Evolutionary conservation across 2,113 vertebrate genomes (phyloP).

Genomic region (Murina feae): DNA sequence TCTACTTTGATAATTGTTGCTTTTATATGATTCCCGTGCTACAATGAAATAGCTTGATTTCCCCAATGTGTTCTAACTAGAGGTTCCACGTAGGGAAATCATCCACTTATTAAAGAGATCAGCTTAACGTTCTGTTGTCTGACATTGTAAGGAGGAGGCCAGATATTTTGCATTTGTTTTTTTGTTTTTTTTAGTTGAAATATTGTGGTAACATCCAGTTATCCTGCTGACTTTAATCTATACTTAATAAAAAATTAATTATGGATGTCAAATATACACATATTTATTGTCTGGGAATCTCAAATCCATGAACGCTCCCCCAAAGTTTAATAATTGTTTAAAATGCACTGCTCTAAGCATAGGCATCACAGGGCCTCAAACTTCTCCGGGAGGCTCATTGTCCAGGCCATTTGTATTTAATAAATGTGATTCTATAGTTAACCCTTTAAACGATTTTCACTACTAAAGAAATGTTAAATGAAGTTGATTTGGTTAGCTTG

Average conservation of each 20-base stretch:
- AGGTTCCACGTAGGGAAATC: not conserved
- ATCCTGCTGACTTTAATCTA: constrained; percentile 1
- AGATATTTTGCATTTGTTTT: not conserved
- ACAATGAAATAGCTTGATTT: not conserved
- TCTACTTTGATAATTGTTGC: not conserved
- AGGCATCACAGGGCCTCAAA: not conserved
- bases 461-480: not conserved
- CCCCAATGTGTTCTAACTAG: not conserved
- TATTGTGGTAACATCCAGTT: not conserved
- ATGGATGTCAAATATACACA: not conserved
- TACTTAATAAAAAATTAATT: not conserved
- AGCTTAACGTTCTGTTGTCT: not conserved
- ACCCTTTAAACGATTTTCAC: not conserved
- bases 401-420: not conserved
- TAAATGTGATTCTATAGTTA: not conserved
- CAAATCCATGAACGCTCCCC: not conserved
- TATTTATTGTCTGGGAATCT: not conserved
- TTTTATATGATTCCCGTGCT: not conserved
- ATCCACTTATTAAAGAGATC: constrained; percentile 6
- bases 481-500: not conserved
- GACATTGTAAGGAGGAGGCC: not conserved
- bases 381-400: not conserved
- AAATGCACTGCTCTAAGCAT: not conserved
- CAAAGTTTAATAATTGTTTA: not conserved
- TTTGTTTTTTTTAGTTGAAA: not conserved